Percentiles rank a stretch among this genome's conserved stretches.
phyloP scores from a whole-genome alignment of 2,113 vertebrate genomes.

The Verasper variegatus region DNA sequence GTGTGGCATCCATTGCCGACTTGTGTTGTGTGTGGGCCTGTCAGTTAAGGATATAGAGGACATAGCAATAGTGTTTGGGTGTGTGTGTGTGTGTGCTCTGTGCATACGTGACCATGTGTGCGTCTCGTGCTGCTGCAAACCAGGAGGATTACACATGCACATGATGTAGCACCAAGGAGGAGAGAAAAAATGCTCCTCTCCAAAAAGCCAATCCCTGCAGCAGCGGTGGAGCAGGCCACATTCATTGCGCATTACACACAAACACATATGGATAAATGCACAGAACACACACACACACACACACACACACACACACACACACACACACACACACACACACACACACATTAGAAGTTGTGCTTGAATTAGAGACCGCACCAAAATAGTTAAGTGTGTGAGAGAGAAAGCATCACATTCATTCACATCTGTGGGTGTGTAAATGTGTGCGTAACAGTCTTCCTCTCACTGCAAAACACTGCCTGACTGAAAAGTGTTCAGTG shows the following conservation, averaged over 20 bases:
- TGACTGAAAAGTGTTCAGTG: background rate
- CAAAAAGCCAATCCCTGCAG: conserved; percentile 2
- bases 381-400: background rate
- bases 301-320: too few relatives aligned
- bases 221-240: background rate
- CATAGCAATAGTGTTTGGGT: background rate
- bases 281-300: too few relatives aligned
- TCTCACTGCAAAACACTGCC: background rate
- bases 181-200: conserved; percentile 1
- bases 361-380: background rate
- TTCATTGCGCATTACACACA: background rate
- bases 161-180: conserved; percentile 25
- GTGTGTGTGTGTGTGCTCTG: conserved; percentile 1
- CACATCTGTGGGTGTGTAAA: background rate
- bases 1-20: conserved; percentile 44
- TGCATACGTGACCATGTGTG: conserved; percentile 35
- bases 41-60: conserved; percentile 1
- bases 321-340: too few relatives aligned
- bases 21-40: conserved; percentile 15
- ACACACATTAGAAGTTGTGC: background rate
- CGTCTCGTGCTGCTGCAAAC: conserved; percentile 36
- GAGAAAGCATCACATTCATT: background rate
- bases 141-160: conserved; percentile 50
- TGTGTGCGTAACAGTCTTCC: background rate
- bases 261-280: background rate